These are phyloP conservation scores for Leptopterna dolabrata DNA, from an alignment of 2,888 invertebrate genomes.

Conservation along the genomic window DNA sequence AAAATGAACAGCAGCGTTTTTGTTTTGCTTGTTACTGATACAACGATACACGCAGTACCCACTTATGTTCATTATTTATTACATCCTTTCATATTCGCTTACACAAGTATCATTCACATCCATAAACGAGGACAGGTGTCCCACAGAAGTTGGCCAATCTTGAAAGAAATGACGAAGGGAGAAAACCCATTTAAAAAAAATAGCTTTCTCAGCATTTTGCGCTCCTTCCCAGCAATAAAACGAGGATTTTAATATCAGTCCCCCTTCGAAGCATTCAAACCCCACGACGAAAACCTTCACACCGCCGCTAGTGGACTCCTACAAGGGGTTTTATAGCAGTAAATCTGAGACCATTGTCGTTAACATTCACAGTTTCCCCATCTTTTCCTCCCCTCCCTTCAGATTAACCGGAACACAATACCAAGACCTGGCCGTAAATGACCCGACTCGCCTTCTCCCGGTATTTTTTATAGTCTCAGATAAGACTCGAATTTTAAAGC, in stretches of 20 bases:
- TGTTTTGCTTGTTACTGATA: too few relatives aligned
- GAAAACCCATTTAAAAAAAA: not conserved
- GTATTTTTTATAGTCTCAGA: not conserved
- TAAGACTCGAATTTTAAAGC: constrained; percentile 11
- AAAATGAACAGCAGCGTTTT: too few relatives aligned
- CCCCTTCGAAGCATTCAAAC: not conserved
- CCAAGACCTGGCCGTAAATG: constrained; percentile 23
- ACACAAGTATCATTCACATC: too few relatives aligned
- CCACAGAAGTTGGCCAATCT: not conserved
- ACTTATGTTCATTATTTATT: too few relatives aligned
- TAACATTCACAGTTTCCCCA: not conserved
- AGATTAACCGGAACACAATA: constrained; percentile 42
- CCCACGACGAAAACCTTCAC: not conserved
- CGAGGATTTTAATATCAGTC: not conserved
- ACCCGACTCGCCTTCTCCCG: constrained; percentile 7
- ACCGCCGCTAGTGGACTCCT: not conserved
- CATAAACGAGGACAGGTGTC: not conserved
- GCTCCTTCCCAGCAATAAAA: not conserved
- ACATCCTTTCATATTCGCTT: too few relatives aligned
- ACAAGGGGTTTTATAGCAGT: not conserved
- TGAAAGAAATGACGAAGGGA: not conserved
- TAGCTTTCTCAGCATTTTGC: not conserved
- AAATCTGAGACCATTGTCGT: constrained; percentile 4
- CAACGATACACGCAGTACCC: too few relatives aligned
- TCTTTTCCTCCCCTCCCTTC: not conserved